Evolutionary conservation across 2,888 invertebrate genomes (phyloP).

Genomic region (Marronus borbonicus): DNA sequence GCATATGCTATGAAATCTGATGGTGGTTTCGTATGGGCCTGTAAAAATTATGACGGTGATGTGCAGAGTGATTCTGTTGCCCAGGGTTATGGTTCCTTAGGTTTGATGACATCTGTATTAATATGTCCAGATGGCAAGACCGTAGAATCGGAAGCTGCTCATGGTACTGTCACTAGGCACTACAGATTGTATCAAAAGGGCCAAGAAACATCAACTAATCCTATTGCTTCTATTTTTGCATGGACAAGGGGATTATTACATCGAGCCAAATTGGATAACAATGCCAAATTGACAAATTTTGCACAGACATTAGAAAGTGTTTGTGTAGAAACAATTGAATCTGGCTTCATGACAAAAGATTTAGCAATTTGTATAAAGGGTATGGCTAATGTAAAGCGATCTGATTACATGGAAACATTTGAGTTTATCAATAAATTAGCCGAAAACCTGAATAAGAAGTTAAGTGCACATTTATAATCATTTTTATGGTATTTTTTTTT

Average conservation of each 20-base stretch:
- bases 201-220: slow-evolving; percentile 98
- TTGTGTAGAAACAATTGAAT: slow-evolving; percentile 95
- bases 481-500: background rate
- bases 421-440: slow-evolving; percentile 97
- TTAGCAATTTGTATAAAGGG: slow-evolving; percentile 98
- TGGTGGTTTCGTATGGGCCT: slow-evolving; percentile 99
- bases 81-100: slow-evolving; percentile 96
- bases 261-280: slow-evolving; percentile 94
- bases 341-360: slow-evolving; percentile 98
- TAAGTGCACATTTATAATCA: slow-evolving; percentile 61
- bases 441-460: slow-evolving; percentile 84
- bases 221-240: slow-evolving; percentile 99
- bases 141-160: slow-evolving; percentile 98
- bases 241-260: slow-evolving; percentile 97
- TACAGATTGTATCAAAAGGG: slow-evolving; percentile 92
- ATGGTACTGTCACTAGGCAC: slow-evolving; percentile 96
- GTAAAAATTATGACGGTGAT: slow-evolving; percentile 99
- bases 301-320: slow-evolving; percentile 91
- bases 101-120: slow-evolving; percentile 98
- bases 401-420: slow-evolving; percentile 96
- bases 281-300: slow-evolving; percentile 82
- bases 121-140: slow-evolving; percentile 98
- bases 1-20: slow-evolving; percentile 98
- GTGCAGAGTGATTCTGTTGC: slow-evolving; percentile 99
- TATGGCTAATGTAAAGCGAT: slow-evolving; percentile 81